Evolutionary conservation across 2,888 invertebrate genomes (phyloP).

Genomic region (Leptopilina syphax): DNA sequence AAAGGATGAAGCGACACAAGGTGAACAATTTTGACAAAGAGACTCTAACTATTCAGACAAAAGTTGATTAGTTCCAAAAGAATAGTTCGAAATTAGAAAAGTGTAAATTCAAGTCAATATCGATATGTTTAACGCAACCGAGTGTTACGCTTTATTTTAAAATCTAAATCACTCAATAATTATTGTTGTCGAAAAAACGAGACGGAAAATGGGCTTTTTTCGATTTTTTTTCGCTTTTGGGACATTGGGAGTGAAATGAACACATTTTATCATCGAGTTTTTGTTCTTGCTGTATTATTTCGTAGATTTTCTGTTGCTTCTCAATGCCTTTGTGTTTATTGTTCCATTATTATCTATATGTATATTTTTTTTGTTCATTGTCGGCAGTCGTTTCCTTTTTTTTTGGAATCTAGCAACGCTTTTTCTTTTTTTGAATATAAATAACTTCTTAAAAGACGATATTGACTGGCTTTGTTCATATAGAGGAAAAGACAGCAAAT

Average conservation of each 20-base stretch:
- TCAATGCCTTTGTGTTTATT: constrained; percentile 12
- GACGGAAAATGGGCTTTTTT: constrained; percentile 41
- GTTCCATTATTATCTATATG: constrained; percentile 9
- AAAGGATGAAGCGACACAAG: not conserved
- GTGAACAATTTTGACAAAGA: constrained; percentile 47
- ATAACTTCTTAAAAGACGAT: constrained; percentile 20
- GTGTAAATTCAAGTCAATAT: constrained; percentile 36
- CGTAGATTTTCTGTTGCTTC: constrained; percentile 31
- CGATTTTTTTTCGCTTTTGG: constrained; percentile 49
- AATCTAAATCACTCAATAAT: constrained; percentile 31
- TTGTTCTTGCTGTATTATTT: not conserved
- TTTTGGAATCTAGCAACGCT: constrained; percentile 44
- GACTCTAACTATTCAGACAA: constrained; percentile 49
- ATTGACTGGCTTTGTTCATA: constrained; percentile 33
- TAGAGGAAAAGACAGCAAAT: constrained; percentile 10
- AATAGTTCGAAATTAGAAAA: constrained; percentile 21
- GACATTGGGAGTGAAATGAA: constrained; percentile 30
- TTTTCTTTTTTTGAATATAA: constrained; percentile 41
- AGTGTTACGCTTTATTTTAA: constrained; percentile 8
- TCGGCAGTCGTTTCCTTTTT: constrained; percentile 39
- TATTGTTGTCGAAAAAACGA: constrained; percentile 11
- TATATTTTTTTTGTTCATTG: constrained; percentile 42
- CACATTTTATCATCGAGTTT: constrained; percentile 20
- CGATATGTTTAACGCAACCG: constrained; percentile 36
- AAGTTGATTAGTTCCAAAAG: constrained; percentile 59